These are phyloP conservation scores for Danio albolineatus DNA, from an alignment of 2,797 vertebrate species.

Conservation along the genomic window DNA sequence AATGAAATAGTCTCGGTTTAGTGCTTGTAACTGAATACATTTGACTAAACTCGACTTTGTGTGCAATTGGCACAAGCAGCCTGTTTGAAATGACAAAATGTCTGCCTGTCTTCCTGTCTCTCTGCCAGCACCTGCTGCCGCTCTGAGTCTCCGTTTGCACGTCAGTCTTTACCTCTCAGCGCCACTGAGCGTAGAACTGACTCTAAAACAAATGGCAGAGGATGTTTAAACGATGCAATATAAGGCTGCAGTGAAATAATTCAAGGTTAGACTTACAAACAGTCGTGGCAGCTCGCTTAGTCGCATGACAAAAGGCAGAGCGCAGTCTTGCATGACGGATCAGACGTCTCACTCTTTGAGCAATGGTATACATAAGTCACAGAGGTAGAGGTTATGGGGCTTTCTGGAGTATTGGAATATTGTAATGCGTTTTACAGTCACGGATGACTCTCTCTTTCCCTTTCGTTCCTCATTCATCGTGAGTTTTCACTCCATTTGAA, in stretches of 20 bases:
- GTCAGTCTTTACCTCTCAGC: conserved; percentile 45
- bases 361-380: conserved; percentile 41
- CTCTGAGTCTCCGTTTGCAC: conserved; percentile 48
- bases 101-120: conserved; percentile 43
- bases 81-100: conserved; percentile 53
- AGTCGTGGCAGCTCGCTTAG: conserved; percentile 26
- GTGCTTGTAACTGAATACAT: conserved; percentile 9
- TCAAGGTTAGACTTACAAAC: conserved; percentile 39
- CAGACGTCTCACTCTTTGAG: conserved; percentile 39
- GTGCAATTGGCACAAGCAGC: conserved; percentile 44
- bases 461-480: conserved; percentile 18
- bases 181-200: conserved; percentile 2
- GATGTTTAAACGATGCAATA: conserved; percentile 50
- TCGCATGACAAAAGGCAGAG: conserved; percentile 43
- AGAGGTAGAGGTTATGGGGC: conserved; percentile 23
- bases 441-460: conserved; percentile 45
- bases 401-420: conserved; percentile 40
- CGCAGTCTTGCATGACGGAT: conserved; percentile 37
- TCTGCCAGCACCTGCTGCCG: conserved; percentile 56
- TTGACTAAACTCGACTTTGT: conserved; percentile 8
- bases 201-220: conserved; percentile 35
- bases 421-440: conserved; percentile 52
- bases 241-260: conserved; percentile 16
- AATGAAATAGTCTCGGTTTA: neutral
- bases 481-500: conserved; percentile 30